phyloP scores from a whole-genome alignment of 2,797 vertebrate species.

The Pseudocheirus occidentalis region DNA sequence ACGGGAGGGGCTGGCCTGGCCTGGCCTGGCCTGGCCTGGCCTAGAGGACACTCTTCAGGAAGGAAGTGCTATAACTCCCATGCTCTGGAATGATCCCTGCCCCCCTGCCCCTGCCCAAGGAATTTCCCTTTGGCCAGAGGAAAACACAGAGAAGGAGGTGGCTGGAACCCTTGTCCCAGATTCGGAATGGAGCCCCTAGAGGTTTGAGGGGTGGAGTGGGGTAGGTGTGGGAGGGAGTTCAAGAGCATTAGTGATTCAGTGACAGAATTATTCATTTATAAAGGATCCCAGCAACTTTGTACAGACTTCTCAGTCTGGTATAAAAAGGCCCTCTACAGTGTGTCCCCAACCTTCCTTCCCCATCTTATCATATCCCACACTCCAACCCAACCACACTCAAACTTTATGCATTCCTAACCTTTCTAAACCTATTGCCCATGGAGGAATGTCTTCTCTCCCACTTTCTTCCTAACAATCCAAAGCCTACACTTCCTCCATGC shows the following conservation, averaged over 20 bases:
- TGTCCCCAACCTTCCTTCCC: neutral
- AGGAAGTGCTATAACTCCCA: neutral
- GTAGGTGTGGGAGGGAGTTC: neutral
- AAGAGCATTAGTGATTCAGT: neutral
- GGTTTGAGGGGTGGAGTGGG: neutral
- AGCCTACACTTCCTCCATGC: neutral
- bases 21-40: rapidly evolving
- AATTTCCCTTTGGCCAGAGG: neutral
- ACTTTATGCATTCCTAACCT: neutral
- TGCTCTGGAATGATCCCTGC: neutral
- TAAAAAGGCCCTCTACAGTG: neutral
- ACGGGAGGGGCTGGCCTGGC: neutral
- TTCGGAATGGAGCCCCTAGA: neutral
- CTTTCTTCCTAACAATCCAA: neutral
- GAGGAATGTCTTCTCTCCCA: neutral
- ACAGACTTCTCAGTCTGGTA: neutral
- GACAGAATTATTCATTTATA: neutral
- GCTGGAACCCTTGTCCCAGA: neutral
- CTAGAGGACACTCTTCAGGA: neutral
- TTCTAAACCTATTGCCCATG: neutral
- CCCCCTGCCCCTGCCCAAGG: neutral
- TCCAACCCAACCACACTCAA: neutral
- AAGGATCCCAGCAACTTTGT: neutral
- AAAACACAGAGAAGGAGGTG: neutral
- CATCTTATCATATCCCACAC: neutral